A percentile compares a stretch with the other conserved stretches of the same genome.
These are phyloP conservation scores for Chrysolina americana DNA, from an alignment of 2,888 invertebrate species.

Conservation along the genomic window DNA sequence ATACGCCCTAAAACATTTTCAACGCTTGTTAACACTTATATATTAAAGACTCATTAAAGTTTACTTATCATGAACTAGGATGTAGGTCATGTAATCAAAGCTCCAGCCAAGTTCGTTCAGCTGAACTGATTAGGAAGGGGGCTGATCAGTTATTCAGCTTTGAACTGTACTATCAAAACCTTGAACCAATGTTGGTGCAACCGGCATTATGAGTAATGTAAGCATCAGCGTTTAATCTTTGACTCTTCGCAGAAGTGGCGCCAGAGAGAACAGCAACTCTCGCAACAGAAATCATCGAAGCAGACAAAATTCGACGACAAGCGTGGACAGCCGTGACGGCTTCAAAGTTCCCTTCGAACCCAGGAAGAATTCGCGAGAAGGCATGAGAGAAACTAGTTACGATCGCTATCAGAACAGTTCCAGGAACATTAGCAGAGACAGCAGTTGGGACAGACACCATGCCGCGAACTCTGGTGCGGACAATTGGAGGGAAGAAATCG, in stretches of 20 bases:
- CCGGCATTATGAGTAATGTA: background rate
- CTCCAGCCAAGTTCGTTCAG: no score
- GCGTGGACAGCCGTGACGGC: conserved; percentile 57
- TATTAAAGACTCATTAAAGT: no score
- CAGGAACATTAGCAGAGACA: conserved; percentile 66
- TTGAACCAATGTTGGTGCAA: no score
- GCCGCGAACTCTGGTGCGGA: conserved; percentile 37
- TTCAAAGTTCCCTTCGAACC: conserved; percentile 64
- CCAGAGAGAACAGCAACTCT: conserved; percentile 59
- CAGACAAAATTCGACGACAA: conserved; percentile 59
- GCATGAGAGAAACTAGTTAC: conserved; percentile 61
- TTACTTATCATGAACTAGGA: no score
- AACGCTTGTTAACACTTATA: no score
- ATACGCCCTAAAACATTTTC: no score
- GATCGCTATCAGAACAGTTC: conserved; percentile 61
- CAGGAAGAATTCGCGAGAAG: conserved; percentile 59
- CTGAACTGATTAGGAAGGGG: no score
- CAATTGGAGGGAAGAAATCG: conserved; percentile 62
- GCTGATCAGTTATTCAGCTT: no score
- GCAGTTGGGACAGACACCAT: conserved; percentile 69
- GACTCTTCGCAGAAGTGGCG: conserved; percentile 56
- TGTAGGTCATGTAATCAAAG: no score
- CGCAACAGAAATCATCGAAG: conserved; percentile 40
- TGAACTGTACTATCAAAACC: no score
- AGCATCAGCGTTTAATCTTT: conserved; percentile 1